These are phyloP conservation scores for Cotesia glomerata DNA, from an alignment of 1,140 invertebrate genomes.

Conservation along the genomic window DNA sequence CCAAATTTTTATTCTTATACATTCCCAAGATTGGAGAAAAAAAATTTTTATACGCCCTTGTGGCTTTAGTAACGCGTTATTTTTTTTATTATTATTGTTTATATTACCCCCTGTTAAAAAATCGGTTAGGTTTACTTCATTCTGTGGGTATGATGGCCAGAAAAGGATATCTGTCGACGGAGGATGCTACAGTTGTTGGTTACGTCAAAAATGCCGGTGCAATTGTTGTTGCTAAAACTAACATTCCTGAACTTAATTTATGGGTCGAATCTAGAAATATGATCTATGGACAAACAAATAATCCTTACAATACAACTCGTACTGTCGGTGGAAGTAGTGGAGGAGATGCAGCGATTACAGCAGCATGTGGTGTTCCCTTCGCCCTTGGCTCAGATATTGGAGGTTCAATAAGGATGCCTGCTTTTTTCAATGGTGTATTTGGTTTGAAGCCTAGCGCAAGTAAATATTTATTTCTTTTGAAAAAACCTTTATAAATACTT, in stretches of 20 bases:
- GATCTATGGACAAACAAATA: slow-evolving; percentile 88
- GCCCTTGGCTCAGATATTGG: slow-evolving; percentile 92
- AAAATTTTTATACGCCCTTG: no score
- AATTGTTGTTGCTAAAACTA: slow-evolving; percentile 90
- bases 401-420: slow-evolving; percentile 92
- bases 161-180: slow-evolving; percentile 63
- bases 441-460: slow-evolving; percentile 87
- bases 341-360: slow-evolving; percentile 76
- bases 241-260: slow-evolving; percentile 87
- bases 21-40: no score
- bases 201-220: slow-evolving; percentile 80
- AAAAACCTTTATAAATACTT: background rate
- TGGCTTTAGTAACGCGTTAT: no score
- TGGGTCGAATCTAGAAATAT: slow-evolving; percentile 92
- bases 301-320: slow-evolving; percentile 87
- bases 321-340: slow-evolving; percentile 87
- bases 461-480: slow-evolving; percentile 33
- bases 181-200: slow-evolving; percentile 80
- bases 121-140: slow-evolving; percentile 66
- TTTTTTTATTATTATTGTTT: no score
- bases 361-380: slow-evolving; percentile 81
- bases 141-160: slow-evolving; percentile 71
- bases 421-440: slow-evolving; percentile 94
- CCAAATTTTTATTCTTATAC: no score
- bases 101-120: no score